Evolutionary conservation across 2,797 vertebrate genomes (phyloP).

Genomic region (Phalloptychus januarius): DNA sequence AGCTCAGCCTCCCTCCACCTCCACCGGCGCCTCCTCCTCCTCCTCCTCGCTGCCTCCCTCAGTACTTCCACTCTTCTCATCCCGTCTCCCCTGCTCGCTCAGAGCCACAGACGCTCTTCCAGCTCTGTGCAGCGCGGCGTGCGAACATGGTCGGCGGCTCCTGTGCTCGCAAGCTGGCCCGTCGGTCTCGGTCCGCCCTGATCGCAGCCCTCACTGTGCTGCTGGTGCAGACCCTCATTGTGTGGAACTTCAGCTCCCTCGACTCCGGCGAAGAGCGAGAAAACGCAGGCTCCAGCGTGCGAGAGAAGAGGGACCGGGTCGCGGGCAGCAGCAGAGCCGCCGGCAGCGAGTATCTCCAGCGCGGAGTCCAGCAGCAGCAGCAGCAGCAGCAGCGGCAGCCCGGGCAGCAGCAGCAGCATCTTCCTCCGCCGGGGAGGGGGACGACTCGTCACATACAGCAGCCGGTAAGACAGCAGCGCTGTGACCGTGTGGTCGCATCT

Average conservation of each 20-base stretch:
- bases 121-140: constrained; percentile 61
- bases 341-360: constrained; percentile 74
- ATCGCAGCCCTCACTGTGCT: constrained; percentile 90
- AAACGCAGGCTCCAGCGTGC: constrained; percentile 77
- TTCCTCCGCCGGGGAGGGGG: constrained; percentile 76
- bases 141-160: constrained; percentile 80
- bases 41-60: constrained; percentile 28
- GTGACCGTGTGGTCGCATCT: constrained; percentile 21
- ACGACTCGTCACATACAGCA: constrained; percentile 80
- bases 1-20: constrained; percentile 40
- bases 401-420: constrained; percentile 56
- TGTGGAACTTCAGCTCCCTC: constrained; percentile 95
- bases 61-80: constrained; percentile 29
- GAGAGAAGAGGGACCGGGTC: constrained; percentile 82
- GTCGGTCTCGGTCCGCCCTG: constrained; percentile 90
- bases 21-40: constrained; percentile 16
- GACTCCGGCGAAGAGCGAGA: constrained; percentile 87
- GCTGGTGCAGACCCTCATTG: constrained; percentile 91
- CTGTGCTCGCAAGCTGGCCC: constrained; percentile 89
- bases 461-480: constrained; percentile 74
- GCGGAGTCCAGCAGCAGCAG: constrained; percentile 55
- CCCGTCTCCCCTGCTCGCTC: constrained; percentile 41
- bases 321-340: constrained; percentile 74
- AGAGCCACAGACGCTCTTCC: constrained; percentile 67
- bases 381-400: constrained; percentile 34